Conservation (phyloP, 2,797 vertebrate genomes). For the Echiichthys vipera region DNA sequence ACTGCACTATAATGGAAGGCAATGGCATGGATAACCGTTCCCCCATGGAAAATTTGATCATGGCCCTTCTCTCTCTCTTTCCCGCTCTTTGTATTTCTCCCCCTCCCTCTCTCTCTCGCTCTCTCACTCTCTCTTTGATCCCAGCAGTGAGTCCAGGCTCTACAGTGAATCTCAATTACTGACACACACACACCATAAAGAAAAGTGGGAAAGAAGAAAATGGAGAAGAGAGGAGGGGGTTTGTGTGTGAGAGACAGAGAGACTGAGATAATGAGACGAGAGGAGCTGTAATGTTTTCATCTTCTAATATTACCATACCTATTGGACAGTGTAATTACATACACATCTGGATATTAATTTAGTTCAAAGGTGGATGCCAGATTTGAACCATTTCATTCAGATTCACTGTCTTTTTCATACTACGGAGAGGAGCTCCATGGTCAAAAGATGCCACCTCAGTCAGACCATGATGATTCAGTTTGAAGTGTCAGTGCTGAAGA, state of each 20-base stretch:
- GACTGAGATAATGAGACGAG: constrained; percentile 26
- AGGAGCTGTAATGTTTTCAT: constrained; percentile 19
- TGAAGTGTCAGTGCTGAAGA: not conserved
- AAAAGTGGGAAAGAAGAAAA: not conserved
- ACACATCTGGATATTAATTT: not conserved
- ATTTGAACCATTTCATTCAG: not conserved
- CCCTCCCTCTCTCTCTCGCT: not conserved
- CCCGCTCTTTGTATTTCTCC: no score
- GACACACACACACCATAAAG: constrained; percentile 48
- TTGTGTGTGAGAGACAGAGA: not conserved
- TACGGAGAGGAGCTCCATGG: not conserved
- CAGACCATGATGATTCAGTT: not conserved
- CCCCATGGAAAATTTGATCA: constrained; percentile 51
- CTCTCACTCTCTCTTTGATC: constrained; percentile 48
- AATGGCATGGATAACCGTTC: constrained; percentile 39
- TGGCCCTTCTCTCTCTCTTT: constrained; percentile 20
- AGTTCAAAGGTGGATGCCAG: not conserved
- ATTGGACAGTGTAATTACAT: not conserved
- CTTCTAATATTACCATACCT: not conserved
- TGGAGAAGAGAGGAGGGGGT: not conserved
- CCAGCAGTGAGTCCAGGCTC: constrained; percentile 32
- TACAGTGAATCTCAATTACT: constrained; percentile 53
- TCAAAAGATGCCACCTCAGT: not conserved
- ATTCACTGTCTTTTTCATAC: not conserved
- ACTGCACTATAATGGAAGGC: constrained; percentile 47